Conservation (phyloP, 2,797 vertebrate species). For the Pteronotus mesoamericanus region DNA sequence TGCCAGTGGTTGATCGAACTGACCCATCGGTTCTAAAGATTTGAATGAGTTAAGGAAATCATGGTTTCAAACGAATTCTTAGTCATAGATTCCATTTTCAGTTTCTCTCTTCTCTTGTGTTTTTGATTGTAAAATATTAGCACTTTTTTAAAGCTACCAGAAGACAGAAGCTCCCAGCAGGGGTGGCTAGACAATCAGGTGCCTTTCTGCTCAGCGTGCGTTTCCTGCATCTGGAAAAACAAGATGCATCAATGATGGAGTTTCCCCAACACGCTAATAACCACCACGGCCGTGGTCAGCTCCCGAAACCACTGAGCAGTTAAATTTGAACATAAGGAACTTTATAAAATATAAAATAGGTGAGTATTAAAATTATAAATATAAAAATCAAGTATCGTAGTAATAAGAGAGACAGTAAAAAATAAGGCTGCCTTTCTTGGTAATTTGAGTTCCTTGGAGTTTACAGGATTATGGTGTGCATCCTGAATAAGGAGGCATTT, state of each 20-base stretch:
- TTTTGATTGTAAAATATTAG: conserved; percentile 79
- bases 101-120: conserved; percentile 68
- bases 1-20: not conserved
- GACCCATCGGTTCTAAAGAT: not conserved
- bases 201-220: conserved; percentile 76
- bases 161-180: conserved; percentile 78
- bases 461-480: not conserved
- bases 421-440: not conserved
- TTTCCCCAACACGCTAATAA: conserved; percentile 83
- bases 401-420: not conserved
- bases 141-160: conserved; percentile 74
- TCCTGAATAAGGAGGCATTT: not conserved
- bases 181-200: conserved; percentile 78
- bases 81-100: conserved; percentile 70
- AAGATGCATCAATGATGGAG: conserved; percentile 71
- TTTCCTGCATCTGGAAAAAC: conserved; percentile 70
- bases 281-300: conserved; percentile 71
- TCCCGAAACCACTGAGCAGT: conserved; percentile 79
- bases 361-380: not conserved
- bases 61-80: conserved; percentile 67
- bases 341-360: conserved; percentile 21
- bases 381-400: not conserved
- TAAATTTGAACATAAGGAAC: not conserved
- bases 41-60: conserved; percentile 59
- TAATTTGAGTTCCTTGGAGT: not conserved